These are phyloP conservation scores for Hydropsyche tenuis DNA, from an alignment of 1,140 invertebrate genomes.

Conservation along the genomic window DNA sequence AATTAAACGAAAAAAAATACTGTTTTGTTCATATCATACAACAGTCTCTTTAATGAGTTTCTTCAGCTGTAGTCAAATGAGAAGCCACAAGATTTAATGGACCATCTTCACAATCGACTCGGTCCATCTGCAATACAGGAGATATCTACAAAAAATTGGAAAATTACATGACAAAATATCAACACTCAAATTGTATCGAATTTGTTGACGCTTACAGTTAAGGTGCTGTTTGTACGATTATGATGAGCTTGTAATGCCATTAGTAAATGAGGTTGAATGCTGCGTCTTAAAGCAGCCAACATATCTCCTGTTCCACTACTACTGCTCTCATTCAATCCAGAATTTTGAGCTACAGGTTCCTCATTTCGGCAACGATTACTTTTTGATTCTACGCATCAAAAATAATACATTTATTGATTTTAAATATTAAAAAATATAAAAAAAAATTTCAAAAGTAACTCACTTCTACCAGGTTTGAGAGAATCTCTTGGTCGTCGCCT, in stretches of 20 bases:
- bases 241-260: conserved; percentile 64
- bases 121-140: conserved; percentile 53
- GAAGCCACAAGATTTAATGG: conserved; percentile 60
- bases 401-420: background rate
- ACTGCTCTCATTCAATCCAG: conserved; percentile 48
- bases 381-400: conserved; percentile 45
- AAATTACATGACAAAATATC: no score
- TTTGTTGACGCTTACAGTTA: conserved; percentile 45
- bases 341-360: conserved; percentile 50
- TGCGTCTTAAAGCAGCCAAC: conserved; percentile 67
- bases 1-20: conserved; percentile 1
- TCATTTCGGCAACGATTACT: conserved; percentile 54
- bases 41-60: conserved; percentile 54
- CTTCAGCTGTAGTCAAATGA: conserved; percentile 58
- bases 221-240: conserved; percentile 50
- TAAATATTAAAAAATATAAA: background rate
- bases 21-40: background rate
- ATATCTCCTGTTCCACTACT: conserved; percentile 64
- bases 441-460: conserved; percentile 11
- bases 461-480: conserved; percentile 60
- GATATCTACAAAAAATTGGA: conserved; percentile 41
- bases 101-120: conserved; percentile 60
- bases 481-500: conserved; percentile 85
- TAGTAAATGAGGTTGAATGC: conserved; percentile 70
- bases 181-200: no score